Evolutionary conservation across 2,113 vertebrate species (phyloP).

Genomic region (Perca flavescens): DNA sequence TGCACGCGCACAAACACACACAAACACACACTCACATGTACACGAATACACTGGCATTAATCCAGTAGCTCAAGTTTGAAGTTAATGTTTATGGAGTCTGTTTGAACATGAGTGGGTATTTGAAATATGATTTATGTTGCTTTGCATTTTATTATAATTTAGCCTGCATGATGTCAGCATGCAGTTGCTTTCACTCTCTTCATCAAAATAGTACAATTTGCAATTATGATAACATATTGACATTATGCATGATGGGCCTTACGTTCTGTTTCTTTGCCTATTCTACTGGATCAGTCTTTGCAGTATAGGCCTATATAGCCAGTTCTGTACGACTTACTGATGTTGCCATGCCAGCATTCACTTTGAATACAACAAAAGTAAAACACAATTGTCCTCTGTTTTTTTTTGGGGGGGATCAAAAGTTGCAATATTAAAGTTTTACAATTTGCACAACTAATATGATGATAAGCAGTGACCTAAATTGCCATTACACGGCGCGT

Average conservation of each 20-base stretch:
- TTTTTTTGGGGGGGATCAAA: not conserved
- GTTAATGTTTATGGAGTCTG: constrained; percentile 17
- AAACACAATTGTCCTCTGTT: not conserved
- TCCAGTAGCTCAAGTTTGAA: constrained; percentile 38
- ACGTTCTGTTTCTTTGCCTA: not conserved
- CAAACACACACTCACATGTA: not conserved
- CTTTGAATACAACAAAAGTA: not conserved
- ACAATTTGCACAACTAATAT: not conserved
- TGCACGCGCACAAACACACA: not conserved
- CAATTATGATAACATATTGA: constrained; percentile 1
- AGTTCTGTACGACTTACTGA: not conserved
- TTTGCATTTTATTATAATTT: not conserved
- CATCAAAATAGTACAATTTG: constrained; percentile 19
- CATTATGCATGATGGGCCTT: constrained; percentile 14
- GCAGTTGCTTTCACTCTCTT: not conserved
- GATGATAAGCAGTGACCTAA: constrained; percentile 22
- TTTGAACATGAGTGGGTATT: not conserved
- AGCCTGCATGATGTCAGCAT: not conserved
- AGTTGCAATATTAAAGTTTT: constrained; percentile 25
- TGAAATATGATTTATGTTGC: not conserved
- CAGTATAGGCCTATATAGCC: constrained; percentile 13
- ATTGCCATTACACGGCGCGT: constrained; percentile 29
- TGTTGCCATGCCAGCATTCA: not conserved
- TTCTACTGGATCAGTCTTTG: constrained; percentile 23
- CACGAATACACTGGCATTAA: constrained; percentile 27